Evolutionary conservation across 2,888 invertebrate species (phyloP).

Genomic region (Eristalis arbustorum): DNA sequence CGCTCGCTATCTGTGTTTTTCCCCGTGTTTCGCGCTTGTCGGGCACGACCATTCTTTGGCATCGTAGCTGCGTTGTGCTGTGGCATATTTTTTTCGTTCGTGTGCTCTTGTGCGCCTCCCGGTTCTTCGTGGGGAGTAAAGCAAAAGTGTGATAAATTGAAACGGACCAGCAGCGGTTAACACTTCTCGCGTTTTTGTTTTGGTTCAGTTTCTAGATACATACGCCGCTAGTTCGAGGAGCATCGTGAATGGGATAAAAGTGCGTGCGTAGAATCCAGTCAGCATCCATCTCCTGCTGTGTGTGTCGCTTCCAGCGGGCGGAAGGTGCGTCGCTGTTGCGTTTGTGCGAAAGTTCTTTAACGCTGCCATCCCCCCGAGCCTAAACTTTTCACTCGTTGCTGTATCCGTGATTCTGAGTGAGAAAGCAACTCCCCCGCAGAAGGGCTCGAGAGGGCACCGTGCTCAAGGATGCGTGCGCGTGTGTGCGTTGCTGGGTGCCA

Average conservation of each 20-base stretch:
- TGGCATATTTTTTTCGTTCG: background rate
- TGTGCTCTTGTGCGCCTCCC: background rate
- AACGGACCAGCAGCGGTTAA: constrained; percentile 18
- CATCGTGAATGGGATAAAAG: background rate
- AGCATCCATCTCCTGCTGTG: background rate
- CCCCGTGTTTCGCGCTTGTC: background rate
- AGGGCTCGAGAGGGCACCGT: background rate
- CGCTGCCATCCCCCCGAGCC: background rate
- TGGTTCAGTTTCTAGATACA: constrained; percentile 26
- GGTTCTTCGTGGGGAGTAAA: background rate
- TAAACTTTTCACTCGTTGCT: constrained; percentile 36
- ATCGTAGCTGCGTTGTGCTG: background rate
- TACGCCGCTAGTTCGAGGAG: constrained; percentile 25
- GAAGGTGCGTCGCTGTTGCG: background rate
- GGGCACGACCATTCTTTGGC: background rate
- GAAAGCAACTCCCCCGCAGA: background rate
- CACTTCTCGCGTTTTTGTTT: constrained; percentile 51
- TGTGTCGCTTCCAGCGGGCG: background rate
- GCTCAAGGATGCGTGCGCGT: constrained; percentile 20
- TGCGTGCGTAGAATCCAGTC: constrained; percentile 18
- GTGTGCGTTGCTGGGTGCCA: background rate
- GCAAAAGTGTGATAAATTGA: constrained; percentile 10
- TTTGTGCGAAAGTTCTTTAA: constrained; percentile 2
- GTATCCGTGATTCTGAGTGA: constrained; percentile 53
- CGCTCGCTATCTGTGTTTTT: too few relatives aligned